A percentile compares a stretch with the other conserved stretches of the same genome.
These are phyloP conservation scores for Carcharodon carcharias DNA, from an alignment of 2,797 vertebrate genomes.

Conservation along the genomic window DNA sequence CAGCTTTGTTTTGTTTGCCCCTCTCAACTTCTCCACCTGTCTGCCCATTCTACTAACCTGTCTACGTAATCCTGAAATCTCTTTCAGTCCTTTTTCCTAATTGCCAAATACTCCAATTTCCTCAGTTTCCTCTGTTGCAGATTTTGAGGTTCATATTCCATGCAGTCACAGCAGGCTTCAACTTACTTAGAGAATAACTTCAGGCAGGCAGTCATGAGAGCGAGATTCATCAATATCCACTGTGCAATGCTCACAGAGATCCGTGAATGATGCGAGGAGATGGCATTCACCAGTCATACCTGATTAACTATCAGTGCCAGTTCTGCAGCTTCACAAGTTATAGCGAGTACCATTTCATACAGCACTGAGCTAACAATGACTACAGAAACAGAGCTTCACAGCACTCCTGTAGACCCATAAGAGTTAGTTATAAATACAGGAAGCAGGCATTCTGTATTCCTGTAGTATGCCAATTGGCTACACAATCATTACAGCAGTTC, in stretches of 20 bases:
- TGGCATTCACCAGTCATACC: not conserved
- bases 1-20: not conserved
- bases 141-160: not conserved
- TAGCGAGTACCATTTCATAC: not conserved
- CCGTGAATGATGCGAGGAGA: not conserved
- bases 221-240: not conserved
- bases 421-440: not conserved
- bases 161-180: not conserved
- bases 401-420: not conserved
- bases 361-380: not conserved
- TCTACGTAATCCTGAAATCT: not conserved
- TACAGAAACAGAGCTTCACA: not conserved
- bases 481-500: not conserved
- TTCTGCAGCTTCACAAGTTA: not conserved
- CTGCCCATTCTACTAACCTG: not conserved
- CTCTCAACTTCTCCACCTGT: not conserved
- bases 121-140: not conserved
- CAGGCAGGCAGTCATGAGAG: not conserved
- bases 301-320: not conserved
- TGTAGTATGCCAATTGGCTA: not conserved
- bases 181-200: not conserved
- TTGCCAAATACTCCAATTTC: not conserved
- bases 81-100: not conserved
- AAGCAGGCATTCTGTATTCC: not conserved
- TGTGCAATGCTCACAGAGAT: not conserved